These are phyloP conservation scores for Leptinotarsa juncta DNA, from an alignment of 2,888 invertebrate genomes.

Conservation along the genomic window DNA sequence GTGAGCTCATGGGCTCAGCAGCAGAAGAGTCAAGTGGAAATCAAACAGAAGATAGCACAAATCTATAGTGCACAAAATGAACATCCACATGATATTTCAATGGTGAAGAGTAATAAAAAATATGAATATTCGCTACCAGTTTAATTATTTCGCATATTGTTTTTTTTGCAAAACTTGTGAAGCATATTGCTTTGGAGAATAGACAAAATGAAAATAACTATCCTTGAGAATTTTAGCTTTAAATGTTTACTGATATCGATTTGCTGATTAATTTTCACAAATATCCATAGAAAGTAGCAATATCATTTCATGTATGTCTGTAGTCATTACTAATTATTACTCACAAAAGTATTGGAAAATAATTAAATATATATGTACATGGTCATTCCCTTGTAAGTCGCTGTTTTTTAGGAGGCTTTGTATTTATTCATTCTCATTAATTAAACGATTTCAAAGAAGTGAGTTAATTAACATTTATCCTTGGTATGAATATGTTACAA, in stretches of 20 bases:
- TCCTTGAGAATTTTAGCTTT: neutral
- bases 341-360: neutral
- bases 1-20: slow-evolving; percentile 53
- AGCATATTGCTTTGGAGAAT: neutral
- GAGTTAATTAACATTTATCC: slow-evolving; percentile 12
- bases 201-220: no score
- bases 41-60: slow-evolving; percentile 59
- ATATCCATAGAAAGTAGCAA: slow-evolving; percentile 27
- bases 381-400: slow-evolving; percentile 9
- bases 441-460: slow-evolving; percentile 5
- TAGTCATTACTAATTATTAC: neutral
- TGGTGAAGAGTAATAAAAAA: no score
- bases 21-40: slow-evolving; percentile 57
- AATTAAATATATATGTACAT: slow-evolving; percentile 7
- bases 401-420: neutral
- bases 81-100: no score
- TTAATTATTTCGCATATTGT: neutral
- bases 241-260: neutral
- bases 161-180: neutral
- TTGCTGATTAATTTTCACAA: neutral
- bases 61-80: slow-evolving; percentile 39
- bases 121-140: no score
- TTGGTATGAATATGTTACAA: neutral
- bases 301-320: slow-evolving; percentile 9
- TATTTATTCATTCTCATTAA: neutral